These are phyloP conservation scores for Himalopsyche kuldschensis DNA, from an alignment of 2,888 invertebrate genomes.

Conservation along the genomic window DNA sequence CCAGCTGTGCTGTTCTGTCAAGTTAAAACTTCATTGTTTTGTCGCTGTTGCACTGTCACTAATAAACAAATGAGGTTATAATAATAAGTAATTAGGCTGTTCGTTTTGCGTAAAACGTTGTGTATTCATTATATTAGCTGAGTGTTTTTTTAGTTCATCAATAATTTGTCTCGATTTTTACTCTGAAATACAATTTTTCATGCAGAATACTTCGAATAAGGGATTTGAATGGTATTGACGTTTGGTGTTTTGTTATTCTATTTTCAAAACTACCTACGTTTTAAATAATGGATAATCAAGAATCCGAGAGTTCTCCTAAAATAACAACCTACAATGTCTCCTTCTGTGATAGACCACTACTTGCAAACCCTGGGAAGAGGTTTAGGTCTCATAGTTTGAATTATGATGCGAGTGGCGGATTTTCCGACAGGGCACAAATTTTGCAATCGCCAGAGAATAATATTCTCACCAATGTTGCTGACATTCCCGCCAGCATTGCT, in stretches of 20 bases:
- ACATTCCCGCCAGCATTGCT: slow-evolving; percentile 16
- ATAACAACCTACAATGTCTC: background rate
- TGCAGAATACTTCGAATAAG: background rate
- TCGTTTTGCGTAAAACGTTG: background rate
- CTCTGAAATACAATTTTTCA: background rate
- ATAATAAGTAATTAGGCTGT: background rate
- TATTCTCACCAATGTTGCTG: slow-evolving; percentile 3
- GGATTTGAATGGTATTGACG: background rate
- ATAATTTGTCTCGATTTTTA: background rate
- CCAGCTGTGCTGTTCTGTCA: background rate
- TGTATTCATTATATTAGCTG: background rate
- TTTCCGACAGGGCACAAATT: slow-evolving; percentile 13
- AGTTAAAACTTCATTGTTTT: background rate
- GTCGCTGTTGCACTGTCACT: background rate
- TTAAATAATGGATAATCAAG: background rate
- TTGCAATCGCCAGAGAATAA: slow-evolving; percentile 8
- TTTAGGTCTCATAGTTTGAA: slow-evolving; percentile 16
- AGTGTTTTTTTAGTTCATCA: background rate
- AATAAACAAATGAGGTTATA: background rate
- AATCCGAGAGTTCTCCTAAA: background rate
- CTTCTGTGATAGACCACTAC: slow-evolving; percentile 3
- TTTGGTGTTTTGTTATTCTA: background rate
- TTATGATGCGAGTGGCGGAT: background rate
- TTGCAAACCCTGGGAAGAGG: background rate
- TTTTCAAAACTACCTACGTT: background rate